Conservation (phyloP, 2,888 invertebrate genomes). For the Heteropelma amictum region DNA sequence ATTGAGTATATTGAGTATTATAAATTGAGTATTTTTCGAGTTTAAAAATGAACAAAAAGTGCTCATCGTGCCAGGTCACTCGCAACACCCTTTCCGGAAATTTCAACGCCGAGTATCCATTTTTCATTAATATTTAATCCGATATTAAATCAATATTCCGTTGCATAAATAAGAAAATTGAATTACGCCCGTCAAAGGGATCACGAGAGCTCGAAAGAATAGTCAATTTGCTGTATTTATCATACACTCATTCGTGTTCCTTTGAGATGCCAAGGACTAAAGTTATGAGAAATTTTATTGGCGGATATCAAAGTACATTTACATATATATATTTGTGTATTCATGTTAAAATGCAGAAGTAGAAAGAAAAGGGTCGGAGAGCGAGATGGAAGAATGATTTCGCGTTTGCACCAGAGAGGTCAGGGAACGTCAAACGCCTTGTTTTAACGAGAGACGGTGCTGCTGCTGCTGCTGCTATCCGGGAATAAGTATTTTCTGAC, state of each 20-base stretch:
- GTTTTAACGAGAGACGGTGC: slow-evolving; percentile 41
- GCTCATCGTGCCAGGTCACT: no score
- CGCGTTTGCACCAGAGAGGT: slow-evolving; percentile 2
- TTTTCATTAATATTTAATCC: no score
- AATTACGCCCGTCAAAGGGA: not conserved
- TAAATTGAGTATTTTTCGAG: no score
- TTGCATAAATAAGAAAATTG: not conserved
- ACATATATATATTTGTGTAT: not conserved
- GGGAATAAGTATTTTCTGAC: slow-evolving; percentile 32
- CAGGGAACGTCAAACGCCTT: slow-evolving; percentile 9
- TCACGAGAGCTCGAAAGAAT: not conserved
- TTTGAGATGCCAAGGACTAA: slow-evolving; percentile 6
- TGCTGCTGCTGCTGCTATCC: no score
- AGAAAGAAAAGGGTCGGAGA: not conserved
- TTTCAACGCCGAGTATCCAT: no score
- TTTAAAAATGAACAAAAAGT: no score
- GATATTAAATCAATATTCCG: no score
- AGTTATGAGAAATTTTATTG: slow-evolving; percentile 3
- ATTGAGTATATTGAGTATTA: no score
- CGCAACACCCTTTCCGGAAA: no score
- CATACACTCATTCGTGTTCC: slow-evolving; percentile 18
- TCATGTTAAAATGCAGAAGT: not conserved
- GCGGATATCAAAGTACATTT: not conserved
- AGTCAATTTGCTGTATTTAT: slow-evolving; percentile 41
- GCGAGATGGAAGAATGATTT: slow-evolving; percentile 22